A percentile compares a stretch with the other conserved stretches of the same genome.
Conservation (phyloP, 2,113 vertebrate species). For the Holacanthus passer region DNA sequence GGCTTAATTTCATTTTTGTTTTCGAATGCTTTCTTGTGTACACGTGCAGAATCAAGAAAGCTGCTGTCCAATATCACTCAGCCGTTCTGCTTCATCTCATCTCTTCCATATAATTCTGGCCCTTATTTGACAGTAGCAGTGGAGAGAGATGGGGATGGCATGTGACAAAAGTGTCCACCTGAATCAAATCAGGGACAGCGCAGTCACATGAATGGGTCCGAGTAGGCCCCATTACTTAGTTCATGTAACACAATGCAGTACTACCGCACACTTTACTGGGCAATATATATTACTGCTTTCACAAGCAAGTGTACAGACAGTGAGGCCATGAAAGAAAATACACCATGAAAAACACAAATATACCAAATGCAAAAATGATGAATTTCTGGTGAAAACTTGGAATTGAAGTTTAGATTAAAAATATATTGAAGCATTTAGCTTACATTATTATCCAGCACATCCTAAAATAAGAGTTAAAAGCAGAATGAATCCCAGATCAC, state of each 20-base stretch:
- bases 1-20: background rate
- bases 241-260: background rate
- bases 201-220: background rate
- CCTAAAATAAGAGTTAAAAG: conserved; percentile 11
- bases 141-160: background rate
- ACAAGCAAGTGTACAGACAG: conserved; percentile 32
- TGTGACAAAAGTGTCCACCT: background rate
- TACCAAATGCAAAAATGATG: background rate
- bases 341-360: background rate
- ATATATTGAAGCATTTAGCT: background rate
- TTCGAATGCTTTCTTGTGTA: background rate
- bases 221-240: background rate
- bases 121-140: background rate
- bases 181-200: background rate
- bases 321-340: background rate
- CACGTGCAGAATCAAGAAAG: background rate
- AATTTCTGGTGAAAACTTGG: background rate
- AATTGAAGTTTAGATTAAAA: conserved; percentile 3
- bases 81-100: background rate
- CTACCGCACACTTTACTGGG: background rate
- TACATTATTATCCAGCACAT: conserved; percentile 6
- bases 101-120: background rate
- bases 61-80: background rate
- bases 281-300: background rate
- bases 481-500: background rate